Base-by-base conservation (phyloP, 2,797 vertebrate genomes). In the Vespertilio murinus region DNA sequence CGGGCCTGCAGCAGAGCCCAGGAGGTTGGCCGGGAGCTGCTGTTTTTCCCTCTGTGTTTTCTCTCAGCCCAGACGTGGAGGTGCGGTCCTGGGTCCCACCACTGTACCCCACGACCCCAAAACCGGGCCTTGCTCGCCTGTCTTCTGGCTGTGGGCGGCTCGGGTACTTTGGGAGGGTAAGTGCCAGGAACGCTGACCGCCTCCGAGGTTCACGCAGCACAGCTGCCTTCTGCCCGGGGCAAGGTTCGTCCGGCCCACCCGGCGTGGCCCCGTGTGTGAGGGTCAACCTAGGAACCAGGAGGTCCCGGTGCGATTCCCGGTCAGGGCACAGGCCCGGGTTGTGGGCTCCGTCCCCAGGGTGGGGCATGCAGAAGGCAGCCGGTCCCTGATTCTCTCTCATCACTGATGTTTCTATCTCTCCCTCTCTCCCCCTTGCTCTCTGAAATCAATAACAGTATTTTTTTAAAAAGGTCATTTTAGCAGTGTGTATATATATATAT, bases 61-160 rank as follows among this genome's bases (percentile, higher is more conserved):
- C 40, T 78, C 52, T 12, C 30, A 73, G 8, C 28, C 6, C 20
- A 61, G 22, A 54, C 18, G 56, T 3, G 33, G 18, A 70, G 22
- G 69, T 0, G 7, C 49, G 8, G 12, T 22, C 20, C 8, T 20
- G 23, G 42, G 18, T 14, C 30, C 11, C 2, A 20, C 8, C 0
- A 1, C 38, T 4, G 14, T 0, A 7, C 40, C 7, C n/a, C 0
- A 0, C 0, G 23, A 11, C 8, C 33, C 12, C 1, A 8, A n/a
- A 28, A 3, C 4, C 18, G 45, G 71, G 17, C 5, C 61, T 33
- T 5, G 28, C 35, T 30, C 14, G 56, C 33, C 33, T 23, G 73
- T 17, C 25, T 22, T 35, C 9, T 3, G 0, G 30, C n/a, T n/a
- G 30, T 65, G 38, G 6, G 42, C 10, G 2, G 10, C 9, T 40